phyloP scores from a whole-genome alignment of 2,888 invertebrate species.

The Drosophila prostipennis region DNA sequence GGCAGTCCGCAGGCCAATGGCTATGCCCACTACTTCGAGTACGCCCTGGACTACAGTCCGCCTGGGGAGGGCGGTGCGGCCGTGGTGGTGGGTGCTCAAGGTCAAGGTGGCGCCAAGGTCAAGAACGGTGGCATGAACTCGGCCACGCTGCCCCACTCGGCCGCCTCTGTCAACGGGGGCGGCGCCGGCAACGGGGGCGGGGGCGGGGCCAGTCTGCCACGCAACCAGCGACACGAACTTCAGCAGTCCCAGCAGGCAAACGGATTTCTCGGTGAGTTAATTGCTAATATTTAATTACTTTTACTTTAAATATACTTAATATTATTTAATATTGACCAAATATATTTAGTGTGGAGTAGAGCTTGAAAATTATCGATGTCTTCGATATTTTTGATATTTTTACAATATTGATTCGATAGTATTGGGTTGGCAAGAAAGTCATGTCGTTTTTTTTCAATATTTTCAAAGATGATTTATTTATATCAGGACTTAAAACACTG shows the following conservation, averaged over 20 bases:
- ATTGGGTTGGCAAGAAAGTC: too few species aligned
- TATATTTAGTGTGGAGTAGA: too few species aligned
- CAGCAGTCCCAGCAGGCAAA: constrained; percentile 74
- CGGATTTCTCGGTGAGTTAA: constrained; percentile 79
- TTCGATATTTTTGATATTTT: too few species aligned
- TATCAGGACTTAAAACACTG: too few species aligned
- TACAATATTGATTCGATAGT: too few species aligned
- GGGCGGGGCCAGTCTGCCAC: constrained; percentile 81
- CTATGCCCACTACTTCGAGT: constrained; percentile 91
- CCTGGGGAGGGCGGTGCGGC: constrained; percentile 84
- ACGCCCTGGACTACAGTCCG: constrained; percentile 94
- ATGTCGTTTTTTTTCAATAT: too few species aligned
- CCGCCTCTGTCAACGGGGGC: constrained; percentile 33
- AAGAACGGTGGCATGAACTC: constrained; percentile 70
- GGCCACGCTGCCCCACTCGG: constrained; percentile 82
- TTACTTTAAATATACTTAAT: too few species aligned
- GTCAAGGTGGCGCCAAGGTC: constrained; percentile 50
- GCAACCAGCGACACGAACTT: constrained; percentile 81
- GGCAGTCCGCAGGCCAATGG: constrained; percentile 77
- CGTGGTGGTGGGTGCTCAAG: not conserved
- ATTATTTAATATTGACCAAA: too few species aligned
- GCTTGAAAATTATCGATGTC: too few species aligned
- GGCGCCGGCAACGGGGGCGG: constrained; percentile 52
- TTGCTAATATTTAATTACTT: not conserved
- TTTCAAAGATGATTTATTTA: too few species aligned